Evolutionary conservation across 1,140 invertebrate species (phyloP).

Genomic region (Cydia amplana): DNA sequence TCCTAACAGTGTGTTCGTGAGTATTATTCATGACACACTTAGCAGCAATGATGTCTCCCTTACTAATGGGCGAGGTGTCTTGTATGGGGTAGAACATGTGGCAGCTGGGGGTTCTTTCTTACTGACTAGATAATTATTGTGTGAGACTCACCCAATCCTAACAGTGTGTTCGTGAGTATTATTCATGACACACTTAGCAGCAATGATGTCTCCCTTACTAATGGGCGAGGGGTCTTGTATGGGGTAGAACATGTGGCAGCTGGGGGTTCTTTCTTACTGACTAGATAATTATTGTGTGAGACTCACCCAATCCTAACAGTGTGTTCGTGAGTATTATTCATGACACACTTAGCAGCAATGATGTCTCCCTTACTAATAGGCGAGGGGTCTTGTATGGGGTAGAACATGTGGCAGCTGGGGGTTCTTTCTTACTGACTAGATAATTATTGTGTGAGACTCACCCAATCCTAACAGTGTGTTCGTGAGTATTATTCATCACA

Average conservation of each 20-base stretch:
- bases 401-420: constrained; percentile 83
- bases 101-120: constrained; percentile 84
- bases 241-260: constrained; percentile 88
- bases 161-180: constrained; percentile 83
- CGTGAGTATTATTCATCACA: constrained; percentile 89
- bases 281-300: background rate
- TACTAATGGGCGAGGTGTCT: constrained; percentile 37
- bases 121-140: too few species aligned
- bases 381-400: constrained; percentile 48
- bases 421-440: constrained; percentile 76
- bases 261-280: too few species aligned
- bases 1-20: too few species aligned
- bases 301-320: constrained; percentile 88
- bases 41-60: too few species aligned
- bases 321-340: constrained; percentile 78
- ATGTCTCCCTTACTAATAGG: constrained; percentile 84
- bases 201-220: constrained; percentile 87
- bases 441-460: constrained; percentile 70
- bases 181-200: constrained; percentile 95
- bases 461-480: constrained; percentile 86
- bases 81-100: constrained; percentile 89
- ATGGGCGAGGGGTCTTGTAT: constrained; percentile 85
- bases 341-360: constrained; percentile 94
- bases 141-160: constrained; percentile 86
- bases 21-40: too few species aligned